These are phyloP conservation scores for Ahaetulla prasina DNA, from an alignment of 2,113 vertebrate genomes.

Conservation along the genomic window DNA sequence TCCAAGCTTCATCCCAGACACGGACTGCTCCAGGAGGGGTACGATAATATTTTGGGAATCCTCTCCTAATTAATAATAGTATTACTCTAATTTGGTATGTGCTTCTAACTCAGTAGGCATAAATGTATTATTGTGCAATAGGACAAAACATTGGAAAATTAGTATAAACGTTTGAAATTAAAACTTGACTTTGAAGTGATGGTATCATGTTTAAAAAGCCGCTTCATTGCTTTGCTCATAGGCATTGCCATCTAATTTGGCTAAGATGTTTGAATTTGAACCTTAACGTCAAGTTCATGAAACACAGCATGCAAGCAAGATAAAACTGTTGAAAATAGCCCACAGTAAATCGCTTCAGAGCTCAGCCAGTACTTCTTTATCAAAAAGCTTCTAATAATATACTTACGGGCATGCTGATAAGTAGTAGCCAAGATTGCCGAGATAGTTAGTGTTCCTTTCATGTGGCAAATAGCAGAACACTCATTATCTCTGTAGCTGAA, in stretches of 20 bases:
- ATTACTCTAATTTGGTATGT: background rate
- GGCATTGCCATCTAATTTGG: slow-evolving; percentile 49
- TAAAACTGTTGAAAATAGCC: slow-evolving; percentile 26
- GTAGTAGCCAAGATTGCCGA: slow-evolving; percentile 33
- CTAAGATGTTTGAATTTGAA: slow-evolving; percentile 50
- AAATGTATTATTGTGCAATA: background rate
- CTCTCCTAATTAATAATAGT: background rate
- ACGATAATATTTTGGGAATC: slow-evolving; percentile 52
- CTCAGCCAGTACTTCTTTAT: slow-evolving; percentile 40
- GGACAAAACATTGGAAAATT: background rate
- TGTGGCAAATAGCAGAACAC: background rate
- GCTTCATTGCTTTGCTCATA: slow-evolving; percentile 40
- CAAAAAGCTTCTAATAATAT: slow-evolving; percentile 51
- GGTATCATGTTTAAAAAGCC: slow-evolving; percentile 31
- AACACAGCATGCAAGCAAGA: slow-evolving; percentile 34
- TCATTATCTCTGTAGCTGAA: background rate
- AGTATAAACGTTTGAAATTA: background rate
- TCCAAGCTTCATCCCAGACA: slow-evolving; percentile 83
- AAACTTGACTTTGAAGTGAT: slow-evolving; percentile 21
- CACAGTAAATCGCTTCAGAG: slow-evolving; percentile 28
- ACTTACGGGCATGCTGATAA: slow-evolving; percentile 35
- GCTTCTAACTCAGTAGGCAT: background rate
- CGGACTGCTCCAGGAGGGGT: slow-evolving; percentile 87
- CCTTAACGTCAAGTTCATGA: slow-evolving; percentile 29
- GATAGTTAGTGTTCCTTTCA: slow-evolving; percentile 31